phyloP scores from a whole-genome alignment of 2,797 vertebrate species.

The Rhinogobio ventralis region DNA sequence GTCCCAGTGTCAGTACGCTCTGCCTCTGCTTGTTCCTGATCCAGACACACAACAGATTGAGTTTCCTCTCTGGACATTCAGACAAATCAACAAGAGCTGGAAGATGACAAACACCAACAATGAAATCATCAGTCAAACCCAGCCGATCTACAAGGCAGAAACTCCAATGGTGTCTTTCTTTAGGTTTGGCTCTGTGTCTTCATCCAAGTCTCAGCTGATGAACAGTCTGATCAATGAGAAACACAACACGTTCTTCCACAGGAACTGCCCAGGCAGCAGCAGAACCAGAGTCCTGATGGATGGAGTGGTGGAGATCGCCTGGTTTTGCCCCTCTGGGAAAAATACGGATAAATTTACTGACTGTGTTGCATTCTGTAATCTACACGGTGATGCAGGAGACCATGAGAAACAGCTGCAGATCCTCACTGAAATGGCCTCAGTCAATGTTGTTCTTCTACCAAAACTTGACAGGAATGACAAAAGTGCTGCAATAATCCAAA shows the following conservation, averaged over 20 bases:
- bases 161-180: not conserved
- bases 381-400: constrained; percentile 11
- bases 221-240: constrained; percentile 1
- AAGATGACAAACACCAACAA: not conserved
- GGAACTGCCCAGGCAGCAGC: constrained; percentile 7
- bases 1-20: too few species aligned
- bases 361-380: constrained; percentile 8
- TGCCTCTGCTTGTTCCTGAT: too few species aligned
- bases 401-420: too few species aligned
- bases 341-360: too few species aligned
- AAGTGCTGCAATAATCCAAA: constrained; percentile 43
- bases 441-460: constrained; percentile 57
- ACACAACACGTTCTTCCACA: constrained; percentile 6
- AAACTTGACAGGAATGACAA: constrained; percentile 41
- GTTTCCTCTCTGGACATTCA: not conserved
- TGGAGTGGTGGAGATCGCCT: constrained; percentile 5
- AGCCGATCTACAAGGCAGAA: not conserved
- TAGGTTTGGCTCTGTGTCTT: constrained; percentile 3
- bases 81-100: not conserved
- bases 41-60: too few species aligned
- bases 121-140: not conserved
- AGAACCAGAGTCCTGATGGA: not conserved
- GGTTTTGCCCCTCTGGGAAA: not conserved
- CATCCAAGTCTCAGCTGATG: constrained; percentile 1
- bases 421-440: too few species aligned